Evolutionary conservation across 1,140 invertebrate genomes (phyloP).

Genomic region (Lethocerus indicus): DNA sequence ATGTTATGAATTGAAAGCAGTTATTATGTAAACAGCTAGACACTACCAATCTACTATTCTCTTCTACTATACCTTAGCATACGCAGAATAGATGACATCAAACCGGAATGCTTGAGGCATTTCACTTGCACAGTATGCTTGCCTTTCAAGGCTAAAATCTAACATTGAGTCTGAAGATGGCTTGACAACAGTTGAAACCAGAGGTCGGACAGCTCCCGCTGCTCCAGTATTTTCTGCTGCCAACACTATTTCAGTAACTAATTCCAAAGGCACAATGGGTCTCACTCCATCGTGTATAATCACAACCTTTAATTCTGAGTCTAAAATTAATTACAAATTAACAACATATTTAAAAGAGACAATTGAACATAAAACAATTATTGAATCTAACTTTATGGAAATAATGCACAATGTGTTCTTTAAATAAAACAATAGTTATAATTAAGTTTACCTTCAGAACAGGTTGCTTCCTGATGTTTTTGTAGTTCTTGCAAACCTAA

Average conservation of each 20-base stretch:
- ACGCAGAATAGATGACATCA: constrained; percentile 25
- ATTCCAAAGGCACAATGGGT: constrained; percentile 24
- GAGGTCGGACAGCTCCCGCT: constrained; percentile 27
- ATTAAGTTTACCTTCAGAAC: too few relatives aligned
- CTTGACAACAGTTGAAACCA: constrained; percentile 29
- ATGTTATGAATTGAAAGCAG: too few relatives aligned
- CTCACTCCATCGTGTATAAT: constrained; percentile 34
- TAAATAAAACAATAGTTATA: not conserved
- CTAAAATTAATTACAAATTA: constrained; percentile 4
- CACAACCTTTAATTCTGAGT: constrained; percentile 21
- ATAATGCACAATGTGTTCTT: too few relatives aligned
- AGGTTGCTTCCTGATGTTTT: too few relatives aligned
- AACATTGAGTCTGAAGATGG: constrained; percentile 23
- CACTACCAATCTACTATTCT: too few relatives aligned
- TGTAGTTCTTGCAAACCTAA: constrained; percentile 22
- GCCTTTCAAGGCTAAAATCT: constrained; percentile 25
- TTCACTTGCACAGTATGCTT: constrained; percentile 28
- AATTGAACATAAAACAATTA: not conserved
- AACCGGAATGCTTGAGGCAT: constrained; percentile 33
- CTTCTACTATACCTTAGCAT: too few relatives aligned
- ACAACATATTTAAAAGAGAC: not conserved
- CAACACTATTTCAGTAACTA: constrained; percentile 22
- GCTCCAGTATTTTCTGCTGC: constrained; percentile 27
- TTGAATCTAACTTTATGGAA: not conserved
- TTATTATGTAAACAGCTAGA: too few relatives aligned